Evolutionary conservation across 2,797 vertebrate species (phyloP).

Genomic region (Centroberyx gerrardi): DNA sequence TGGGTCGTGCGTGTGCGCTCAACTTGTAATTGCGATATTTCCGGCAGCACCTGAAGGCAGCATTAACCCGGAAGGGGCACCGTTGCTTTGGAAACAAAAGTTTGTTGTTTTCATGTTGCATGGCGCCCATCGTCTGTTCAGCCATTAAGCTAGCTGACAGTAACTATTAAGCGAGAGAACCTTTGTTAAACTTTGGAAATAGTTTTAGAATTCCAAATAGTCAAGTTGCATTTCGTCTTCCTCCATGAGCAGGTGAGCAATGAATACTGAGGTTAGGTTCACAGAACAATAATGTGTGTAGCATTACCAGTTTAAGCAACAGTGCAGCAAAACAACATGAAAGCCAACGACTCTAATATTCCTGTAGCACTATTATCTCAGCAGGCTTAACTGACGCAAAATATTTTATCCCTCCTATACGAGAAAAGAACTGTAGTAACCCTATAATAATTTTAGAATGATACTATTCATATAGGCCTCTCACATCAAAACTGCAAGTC

Average conservation of each 20-base stretch:
- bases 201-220: not conserved
- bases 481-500: too few relatives aligned
- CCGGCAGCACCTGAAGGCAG: conserved; percentile 23
- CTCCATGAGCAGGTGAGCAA: conserved; percentile 51
- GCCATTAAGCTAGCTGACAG: not conserved
- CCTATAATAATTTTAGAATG: too few relatives aligned
- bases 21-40: not conserved
- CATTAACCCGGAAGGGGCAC: not conserved
- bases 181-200: not conserved
- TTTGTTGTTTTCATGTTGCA: conserved; percentile 41
- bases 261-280: not conserved
- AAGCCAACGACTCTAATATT: too few relatives aligned
- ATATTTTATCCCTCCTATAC: too few relatives aligned
- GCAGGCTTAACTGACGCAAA: too few relatives aligned
- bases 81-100: conserved; percentile 49
- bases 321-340: too few relatives aligned
- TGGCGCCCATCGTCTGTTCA: not conserved
- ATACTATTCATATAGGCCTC: too few relatives aligned
- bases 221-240: not conserved
- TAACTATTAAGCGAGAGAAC: not conserved
- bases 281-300: not conserved
- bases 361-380: too few relatives aligned
- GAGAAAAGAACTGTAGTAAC: too few relatives aligned
- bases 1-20: too few relatives aligned
- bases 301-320: too few relatives aligned